Base-by-base conservation (phyloP, 2,888 invertebrate species). In the Boloria euphrosyne region DNA sequence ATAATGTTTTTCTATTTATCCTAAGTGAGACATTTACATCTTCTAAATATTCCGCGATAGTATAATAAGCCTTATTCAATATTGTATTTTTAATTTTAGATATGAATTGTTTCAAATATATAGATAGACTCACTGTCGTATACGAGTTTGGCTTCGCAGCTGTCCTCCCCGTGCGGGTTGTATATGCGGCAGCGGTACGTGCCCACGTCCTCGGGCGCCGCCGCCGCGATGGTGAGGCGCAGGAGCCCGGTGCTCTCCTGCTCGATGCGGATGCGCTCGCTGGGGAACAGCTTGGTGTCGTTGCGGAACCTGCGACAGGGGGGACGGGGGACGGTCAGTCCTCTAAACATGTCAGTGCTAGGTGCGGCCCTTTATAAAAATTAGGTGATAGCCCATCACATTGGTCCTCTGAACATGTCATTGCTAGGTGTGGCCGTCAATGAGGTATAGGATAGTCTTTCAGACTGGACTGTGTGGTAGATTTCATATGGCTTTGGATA, bases 81-180 rank as follows among this genome's bases (percentile, higher is more conserved):
- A n/a, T n/a, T n/a, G n/a, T n/a, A n/a, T n/a, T n/a, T n/a, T n/a
- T n/a, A n/a, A n/a, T n/a, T n/a, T n/a, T n/a, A n/a, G n/a, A n/a
- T n/a, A n/a, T n/a, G n/a, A n/a, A n/a, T n/a, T n/a, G n/a, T n/a
- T n/a, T n/a, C n/a, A n/a, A n/a, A n/a, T n/a, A n/a, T n/a, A n/a
- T n/a, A n/a, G n/a, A n/a, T n/a, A n/a, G n/a, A 88, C 94, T 93
- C 80, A 97, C 97, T 95, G 79, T 98, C 97, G 76, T 96, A 97
- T 60, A 95, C 94, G 66, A 98, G 94, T 58, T 95, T 94, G 1
- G 97, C 97, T 67, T 95, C 94, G 80, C 97, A 98, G 18, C 93
- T 93, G 68, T 95, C 97, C 76, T 96, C 96, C 0, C 98, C 98
- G 78, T 97, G 95, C 10, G 95, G 95, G 89, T 98, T 98, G 83